Evolutionary conservation across 2,888 invertebrate species (phyloP).

Genomic region (Autographa pulchrina): DNA sequence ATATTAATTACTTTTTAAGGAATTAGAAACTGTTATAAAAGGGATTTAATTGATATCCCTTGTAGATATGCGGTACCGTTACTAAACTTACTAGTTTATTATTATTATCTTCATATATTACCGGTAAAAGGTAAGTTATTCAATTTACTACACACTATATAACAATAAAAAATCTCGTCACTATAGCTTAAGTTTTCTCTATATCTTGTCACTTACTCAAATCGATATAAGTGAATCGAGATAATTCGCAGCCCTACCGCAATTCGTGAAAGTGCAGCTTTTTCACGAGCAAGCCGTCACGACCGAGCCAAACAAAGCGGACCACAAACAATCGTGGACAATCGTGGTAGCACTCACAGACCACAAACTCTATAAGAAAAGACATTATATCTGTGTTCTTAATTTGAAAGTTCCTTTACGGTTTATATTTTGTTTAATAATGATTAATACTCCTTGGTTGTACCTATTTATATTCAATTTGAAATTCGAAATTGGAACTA

Average conservation of each 20-base stretch:
- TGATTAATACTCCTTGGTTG: background rate
- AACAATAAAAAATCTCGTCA: background rate
- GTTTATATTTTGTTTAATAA: background rate
- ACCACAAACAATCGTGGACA: slow-evolving; percentile 75
- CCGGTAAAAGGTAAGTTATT: background rate
- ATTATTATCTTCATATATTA: background rate
- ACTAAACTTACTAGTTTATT: background rate
- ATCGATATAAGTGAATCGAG: slow-evolving; percentile 11
- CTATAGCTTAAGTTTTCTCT: background rate
- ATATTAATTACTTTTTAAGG: background rate
- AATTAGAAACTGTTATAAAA: background rate
- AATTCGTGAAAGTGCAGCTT: slow-evolving; percentile 82
- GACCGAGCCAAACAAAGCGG: slow-evolving; percentile 69
- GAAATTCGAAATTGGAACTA: too few species aligned
- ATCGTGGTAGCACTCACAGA: slow-evolving; percentile 63
- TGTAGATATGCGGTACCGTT: background rate
- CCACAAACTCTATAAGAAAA: slow-evolving; percentile 20
- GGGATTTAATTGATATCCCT: background rate
- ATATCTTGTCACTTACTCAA: background rate
- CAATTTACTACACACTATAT: background rate
- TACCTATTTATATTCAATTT: too few species aligned
- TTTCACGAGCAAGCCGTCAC: slow-evolving; percentile 68
- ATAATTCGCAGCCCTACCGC: slow-evolving; percentile 45
- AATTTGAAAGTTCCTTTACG: background rate
- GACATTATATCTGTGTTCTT: background rate